Percentiles rank a stretch among this genome's conserved stretches.
Conservation (phyloP, 2,888 invertebrate genomes). For the Lordiphosa andalusiaca region DNA sequence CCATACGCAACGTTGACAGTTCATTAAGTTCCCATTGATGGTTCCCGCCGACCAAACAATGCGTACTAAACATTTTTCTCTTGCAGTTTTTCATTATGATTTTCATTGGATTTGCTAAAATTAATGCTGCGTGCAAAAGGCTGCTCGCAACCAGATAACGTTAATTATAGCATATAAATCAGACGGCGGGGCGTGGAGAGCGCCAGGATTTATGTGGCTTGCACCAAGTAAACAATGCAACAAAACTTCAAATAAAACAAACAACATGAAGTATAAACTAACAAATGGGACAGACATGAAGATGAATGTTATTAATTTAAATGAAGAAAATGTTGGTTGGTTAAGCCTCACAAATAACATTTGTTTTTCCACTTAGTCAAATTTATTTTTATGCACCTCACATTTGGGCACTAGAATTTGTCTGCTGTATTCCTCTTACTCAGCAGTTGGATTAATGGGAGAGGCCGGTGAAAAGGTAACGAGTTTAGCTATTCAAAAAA, state of each 20-base stretch:
- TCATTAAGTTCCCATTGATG: constrained; percentile 64
- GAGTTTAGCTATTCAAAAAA: too few relatives aligned
- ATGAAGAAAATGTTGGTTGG: constrained; percentile 5
- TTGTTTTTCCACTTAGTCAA: not conserved
- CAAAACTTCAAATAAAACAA: constrained; percentile 8
- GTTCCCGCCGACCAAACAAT: constrained; percentile 20
- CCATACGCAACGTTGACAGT: constrained; percentile 63
- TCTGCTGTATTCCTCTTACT: too few relatives aligned
- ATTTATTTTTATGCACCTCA: too few relatives aligned
- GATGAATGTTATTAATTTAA: constrained; percentile 6
- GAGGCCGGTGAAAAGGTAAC: too few relatives aligned
- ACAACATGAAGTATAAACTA: constrained; percentile 14
- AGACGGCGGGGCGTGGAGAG: constrained; percentile 9
- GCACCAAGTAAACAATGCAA: constrained; percentile 1
- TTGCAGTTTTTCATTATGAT: constrained; percentile 21
- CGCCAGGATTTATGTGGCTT: constrained; percentile 1
- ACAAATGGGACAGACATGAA: constrained; percentile 3
- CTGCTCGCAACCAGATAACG: constrained; percentile 45
- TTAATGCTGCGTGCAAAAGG: constrained; percentile 41
- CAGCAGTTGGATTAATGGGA: too few relatives aligned
- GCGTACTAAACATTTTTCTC: constrained; percentile 25
- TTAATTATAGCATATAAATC: constrained; percentile 61
- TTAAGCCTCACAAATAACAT: constrained; percentile 1
- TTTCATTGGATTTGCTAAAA: constrained; percentile 45
- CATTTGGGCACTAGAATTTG: too few relatives aligned